A percentile compares a stretch with the other conserved stretches of the same genome.
phyloP scores from a whole-genome alignment of 1,140 invertebrate genomes.

The Mamestra configurata region DNA sequence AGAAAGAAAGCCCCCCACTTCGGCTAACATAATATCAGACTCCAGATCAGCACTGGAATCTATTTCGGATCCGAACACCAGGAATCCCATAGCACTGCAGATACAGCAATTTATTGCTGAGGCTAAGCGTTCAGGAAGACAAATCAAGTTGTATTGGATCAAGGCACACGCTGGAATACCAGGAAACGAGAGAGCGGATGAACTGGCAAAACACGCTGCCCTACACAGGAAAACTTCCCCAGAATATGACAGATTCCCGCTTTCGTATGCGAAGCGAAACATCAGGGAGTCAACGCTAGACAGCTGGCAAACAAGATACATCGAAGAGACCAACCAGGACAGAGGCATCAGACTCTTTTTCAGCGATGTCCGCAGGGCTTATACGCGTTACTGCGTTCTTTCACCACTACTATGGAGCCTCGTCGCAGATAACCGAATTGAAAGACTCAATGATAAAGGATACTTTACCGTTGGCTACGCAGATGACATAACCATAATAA shows the following conservation, averaged over 20 bases:
- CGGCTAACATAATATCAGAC: constrained; percentile 43
- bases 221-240: constrained; percentile 7
- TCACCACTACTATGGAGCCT: no score
- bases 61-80: not conserved
- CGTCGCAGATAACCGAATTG: no score
- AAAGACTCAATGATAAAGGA: no score
- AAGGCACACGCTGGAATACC: constrained; percentile 35
- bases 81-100: constrained; percentile 10
- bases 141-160: constrained; percentile 4
- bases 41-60: constrained; percentile 53
- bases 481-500: no score
- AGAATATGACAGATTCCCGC: constrained; percentile 50
- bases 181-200: constrained; percentile 45
- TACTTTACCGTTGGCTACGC: no score
- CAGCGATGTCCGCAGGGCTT: no score
- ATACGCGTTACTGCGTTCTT: no score
- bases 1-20: not conserved
- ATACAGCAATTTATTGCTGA: constrained; percentile 6
- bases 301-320: constrained; percentile 48
- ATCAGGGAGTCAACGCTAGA: constrained; percentile 49
- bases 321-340: no score
- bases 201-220: constrained; percentile 58
- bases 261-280: constrained; percentile 51
- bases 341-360: no score
- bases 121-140: not conserved